These are phyloP conservation scores for Nephrotoma appendiculata DNA, from an alignment of 2,888 invertebrate species.

Conservation along the genomic window DNA sequence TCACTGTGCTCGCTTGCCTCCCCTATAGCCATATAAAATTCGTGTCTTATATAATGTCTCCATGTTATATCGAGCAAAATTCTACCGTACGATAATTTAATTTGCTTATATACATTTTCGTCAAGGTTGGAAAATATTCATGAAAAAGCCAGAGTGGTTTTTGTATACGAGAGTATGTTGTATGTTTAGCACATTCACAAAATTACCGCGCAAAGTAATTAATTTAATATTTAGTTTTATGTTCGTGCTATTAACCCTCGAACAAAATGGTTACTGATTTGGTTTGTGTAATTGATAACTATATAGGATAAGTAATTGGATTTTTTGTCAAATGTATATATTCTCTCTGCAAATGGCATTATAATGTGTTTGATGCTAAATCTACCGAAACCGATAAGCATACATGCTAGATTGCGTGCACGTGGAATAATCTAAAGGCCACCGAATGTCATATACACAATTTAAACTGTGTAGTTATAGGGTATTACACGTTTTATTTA, in stretches of 20 bases:
- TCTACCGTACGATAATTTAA: neutral
- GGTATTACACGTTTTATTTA: neutral
- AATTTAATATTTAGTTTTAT: neutral
- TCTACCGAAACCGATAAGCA: neutral
- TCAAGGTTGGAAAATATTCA: neutral
- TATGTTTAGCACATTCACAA: neutral
- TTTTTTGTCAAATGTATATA: neutral
- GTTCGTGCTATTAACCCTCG: neutral
- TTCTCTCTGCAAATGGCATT: neutral
- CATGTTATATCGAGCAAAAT: neutral
- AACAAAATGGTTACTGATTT: neutral
- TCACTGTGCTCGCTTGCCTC: neutral
- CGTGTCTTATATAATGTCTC: neutral
- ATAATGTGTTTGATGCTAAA: neutral
- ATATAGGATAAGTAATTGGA: neutral
- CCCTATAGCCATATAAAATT: neutral
- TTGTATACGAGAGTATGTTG: too few relatives aligned
- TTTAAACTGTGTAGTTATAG: neutral
- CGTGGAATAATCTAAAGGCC: neutral
- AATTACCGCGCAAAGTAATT: neutral
- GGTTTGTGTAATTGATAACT: neutral
- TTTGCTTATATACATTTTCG: neutral
- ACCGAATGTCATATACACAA: neutral
- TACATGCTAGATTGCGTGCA: neutral
- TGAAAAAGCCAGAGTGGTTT: neutral